phyloP scores from a whole-genome alignment of 1,140 invertebrate species.

The Medauroidea extradentata region DNA sequence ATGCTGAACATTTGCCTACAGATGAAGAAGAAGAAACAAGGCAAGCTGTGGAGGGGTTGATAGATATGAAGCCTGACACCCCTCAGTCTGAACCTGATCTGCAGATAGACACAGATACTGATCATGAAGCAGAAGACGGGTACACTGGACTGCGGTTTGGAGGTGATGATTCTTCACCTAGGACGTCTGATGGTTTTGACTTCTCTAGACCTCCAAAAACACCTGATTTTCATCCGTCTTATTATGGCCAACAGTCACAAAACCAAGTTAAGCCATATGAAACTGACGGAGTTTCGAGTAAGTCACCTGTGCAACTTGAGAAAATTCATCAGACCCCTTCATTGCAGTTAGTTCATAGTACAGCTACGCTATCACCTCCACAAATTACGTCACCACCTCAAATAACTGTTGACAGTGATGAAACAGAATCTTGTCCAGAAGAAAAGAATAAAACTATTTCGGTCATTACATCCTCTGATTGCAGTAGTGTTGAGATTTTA shows the following conservation, averaged over 20 bases:
- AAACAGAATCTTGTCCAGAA: no score
- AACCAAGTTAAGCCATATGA: conserved; percentile 1
- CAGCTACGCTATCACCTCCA: no score
- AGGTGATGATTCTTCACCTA: conserved; percentile 41
- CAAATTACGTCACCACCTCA: no score
- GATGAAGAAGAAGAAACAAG: conserved; percentile 47
- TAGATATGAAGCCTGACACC: conserved; percentile 76
- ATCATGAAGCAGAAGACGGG: conserved; percentile 44
- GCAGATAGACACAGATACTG: conserved; percentile 79
- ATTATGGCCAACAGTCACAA: conserved; percentile 15
- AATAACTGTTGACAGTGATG: no score
- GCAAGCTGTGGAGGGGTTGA: conserved; percentile 22
- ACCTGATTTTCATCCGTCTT: conserved; percentile 39
- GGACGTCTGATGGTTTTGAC: conserved; percentile 46
- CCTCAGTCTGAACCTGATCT: conserved; percentile 78
- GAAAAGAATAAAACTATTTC: no score
- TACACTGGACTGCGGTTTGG: conserved; percentile 31
- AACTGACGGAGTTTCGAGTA: background rate
- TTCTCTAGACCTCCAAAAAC: conserved; percentile 47
- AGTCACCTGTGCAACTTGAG: background rate
- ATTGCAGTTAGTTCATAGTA: no score
- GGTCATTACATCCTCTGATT: no score
- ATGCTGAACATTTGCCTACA: conserved; percentile 12
- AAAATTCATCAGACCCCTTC: background rate
- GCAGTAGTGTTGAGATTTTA: no score